Evolutionary conservation across 2,888 invertebrate genomes (phyloP).

Genomic region (Pristionchus fissidentatus): DNA sequence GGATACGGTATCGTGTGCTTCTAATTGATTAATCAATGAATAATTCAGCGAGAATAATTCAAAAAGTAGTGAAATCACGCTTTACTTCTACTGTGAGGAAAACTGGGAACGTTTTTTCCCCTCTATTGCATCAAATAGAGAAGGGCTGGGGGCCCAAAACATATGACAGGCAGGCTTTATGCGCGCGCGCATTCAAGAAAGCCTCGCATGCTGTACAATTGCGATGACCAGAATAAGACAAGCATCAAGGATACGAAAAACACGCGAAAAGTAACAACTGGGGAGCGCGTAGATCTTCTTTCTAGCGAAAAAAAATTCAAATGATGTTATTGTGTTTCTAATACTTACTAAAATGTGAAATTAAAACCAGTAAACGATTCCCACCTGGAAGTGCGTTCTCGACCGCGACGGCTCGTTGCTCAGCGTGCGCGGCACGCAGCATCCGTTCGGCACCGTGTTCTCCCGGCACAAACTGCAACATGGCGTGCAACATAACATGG

Average conservation of each 20-base stretch:
- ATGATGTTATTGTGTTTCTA: too few species aligned
- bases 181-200: slow-evolving; percentile 50
- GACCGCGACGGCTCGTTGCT: slow-evolving; percentile 51
- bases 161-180: background rate
- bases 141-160: background rate
- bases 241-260: background rate
- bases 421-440: slow-evolving; percentile 37
- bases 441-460: slow-evolving; percentile 55
- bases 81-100: background rate
- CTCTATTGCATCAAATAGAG: background rate
- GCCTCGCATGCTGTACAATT: slow-evolving; percentile 26
- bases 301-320: too few species aligned
- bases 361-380: background rate
- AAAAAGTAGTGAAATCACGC: background rate
- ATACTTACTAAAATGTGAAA: too few species aligned
- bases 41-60: background rate
- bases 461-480: slow-evolving; percentile 57
- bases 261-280: too few species aligned
- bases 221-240: too few species aligned
- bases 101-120: background rate
- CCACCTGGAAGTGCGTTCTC: slow-evolving; percentile 48
- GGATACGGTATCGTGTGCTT: background rate
- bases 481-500: slow-evolving; percentile 44
- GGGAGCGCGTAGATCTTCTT: too few species aligned
- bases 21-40: background rate